Conservation (phyloP, 2,113 vertebrate species). For the Panurus biarmicus region DNA sequence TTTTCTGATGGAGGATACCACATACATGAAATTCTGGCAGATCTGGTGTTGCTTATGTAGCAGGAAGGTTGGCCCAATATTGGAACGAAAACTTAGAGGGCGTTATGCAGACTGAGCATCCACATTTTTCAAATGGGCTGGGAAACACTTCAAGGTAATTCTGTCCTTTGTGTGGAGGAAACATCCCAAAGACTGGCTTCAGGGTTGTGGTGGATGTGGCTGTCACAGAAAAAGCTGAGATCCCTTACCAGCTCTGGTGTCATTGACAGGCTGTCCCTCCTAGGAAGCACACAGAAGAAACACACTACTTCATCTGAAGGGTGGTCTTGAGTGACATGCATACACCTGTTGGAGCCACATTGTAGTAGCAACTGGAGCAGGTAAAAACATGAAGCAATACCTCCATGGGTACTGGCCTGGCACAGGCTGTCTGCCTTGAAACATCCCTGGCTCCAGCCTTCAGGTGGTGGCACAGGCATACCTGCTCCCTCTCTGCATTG, state of each 20-base stretch:
- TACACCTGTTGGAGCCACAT: accelerated
- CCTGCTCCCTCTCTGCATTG: background rate
- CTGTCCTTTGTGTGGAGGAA: background rate
- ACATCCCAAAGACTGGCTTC: accelerated
- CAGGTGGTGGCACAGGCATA: background rate
- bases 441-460: background rate
- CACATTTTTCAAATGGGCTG: background rate
- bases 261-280: background rate
- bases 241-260: background rate
- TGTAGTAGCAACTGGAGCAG: background rate
- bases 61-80: background rate
- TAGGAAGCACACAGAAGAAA: background rate
- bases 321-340: background rate
- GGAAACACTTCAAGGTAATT: background rate
- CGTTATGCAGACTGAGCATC: background rate
- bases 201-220: background rate
- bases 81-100: background rate
- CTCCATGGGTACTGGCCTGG: background rate
- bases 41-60: background rate
- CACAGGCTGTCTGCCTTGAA: background rate
- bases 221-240: background rate
- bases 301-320: background rate
- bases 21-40: background rate
- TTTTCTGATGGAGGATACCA: background rate
- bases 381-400: background rate